phyloP scores from a whole-genome alignment of 1,140 invertebrate species.

The Limonius californicus region DNA sequence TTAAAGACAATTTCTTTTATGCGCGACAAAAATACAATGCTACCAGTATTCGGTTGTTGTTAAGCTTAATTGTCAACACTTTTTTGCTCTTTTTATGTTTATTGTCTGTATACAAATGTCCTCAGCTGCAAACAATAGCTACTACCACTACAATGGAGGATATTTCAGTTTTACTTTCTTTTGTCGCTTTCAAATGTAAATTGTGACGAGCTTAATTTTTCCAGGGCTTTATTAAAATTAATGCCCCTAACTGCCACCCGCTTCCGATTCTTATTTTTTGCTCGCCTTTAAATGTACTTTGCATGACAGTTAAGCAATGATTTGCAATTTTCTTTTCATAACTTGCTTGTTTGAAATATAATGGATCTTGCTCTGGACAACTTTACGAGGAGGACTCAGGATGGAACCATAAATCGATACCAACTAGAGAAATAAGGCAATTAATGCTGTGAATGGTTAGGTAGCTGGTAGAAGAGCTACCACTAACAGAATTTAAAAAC shows the following conservation, averaged over 20 bases:
- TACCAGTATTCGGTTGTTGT: constrained; percentile 18
- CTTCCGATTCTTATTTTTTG: constrained; percentile 16
- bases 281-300: neutral
- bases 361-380: no score
- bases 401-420: no score
- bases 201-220: constrained; percentile 21
- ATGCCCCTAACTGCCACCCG: constrained; percentile 16
- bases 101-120: constrained; percentile 35
- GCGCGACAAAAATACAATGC: constrained; percentile 36
- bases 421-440: no score
- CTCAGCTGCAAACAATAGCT: constrained; percentile 31
- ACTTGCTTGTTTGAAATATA: no score
- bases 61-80: constrained; percentile 41
- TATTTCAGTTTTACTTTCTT: constrained; percentile 36
- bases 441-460: no score
- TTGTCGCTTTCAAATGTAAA: constrained; percentile 35
- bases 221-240: constrained; percentile 21
- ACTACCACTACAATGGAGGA: constrained; percentile 25
- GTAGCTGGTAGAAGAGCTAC: no score
- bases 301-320: no score
- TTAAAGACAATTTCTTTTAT: constrained; percentile 41
- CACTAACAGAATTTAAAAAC: no score
- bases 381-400: no score
- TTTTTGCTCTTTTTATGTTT: constrained; percentile 36
- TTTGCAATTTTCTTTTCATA: no score